phyloP scores from a whole-genome alignment of 2,797 vertebrate species.

The Takifugu rubripes region DNA sequence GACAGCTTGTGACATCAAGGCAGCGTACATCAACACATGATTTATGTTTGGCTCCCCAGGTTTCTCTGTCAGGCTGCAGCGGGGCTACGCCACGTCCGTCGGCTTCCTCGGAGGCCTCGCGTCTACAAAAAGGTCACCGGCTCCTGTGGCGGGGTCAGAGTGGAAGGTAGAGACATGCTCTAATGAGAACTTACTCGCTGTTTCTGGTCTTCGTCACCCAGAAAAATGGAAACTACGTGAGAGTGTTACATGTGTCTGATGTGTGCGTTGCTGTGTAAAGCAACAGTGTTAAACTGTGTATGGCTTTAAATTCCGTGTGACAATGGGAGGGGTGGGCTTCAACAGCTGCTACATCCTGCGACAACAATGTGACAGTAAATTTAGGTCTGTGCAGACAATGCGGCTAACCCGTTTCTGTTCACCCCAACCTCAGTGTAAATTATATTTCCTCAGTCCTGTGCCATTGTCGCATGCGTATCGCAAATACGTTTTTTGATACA shows the following conservation, averaged over 20 bases:
- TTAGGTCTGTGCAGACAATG: constrained; percentile 61
- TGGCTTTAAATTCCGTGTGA: neutral
- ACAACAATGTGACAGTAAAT: constrained; percentile 54
- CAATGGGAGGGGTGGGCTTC: constrained; percentile 25
- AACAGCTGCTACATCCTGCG: constrained; percentile 69
- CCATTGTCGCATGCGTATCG: constrained; percentile 9
- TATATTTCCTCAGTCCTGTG: constrained; percentile 51
- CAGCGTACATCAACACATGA: constrained; percentile 72
- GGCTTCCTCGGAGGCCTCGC: constrained; percentile 49
- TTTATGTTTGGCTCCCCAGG: constrained; percentile 68
- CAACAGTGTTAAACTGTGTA: neutral
- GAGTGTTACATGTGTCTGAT: constrained; percentile 33
- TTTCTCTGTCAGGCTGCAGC: constrained; percentile 57
- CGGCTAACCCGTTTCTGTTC: constrained; percentile 58
- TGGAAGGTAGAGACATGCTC: constrained; percentile 55
- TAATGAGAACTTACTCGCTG: constrained; percentile 72
- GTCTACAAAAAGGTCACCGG: constrained; percentile 69
- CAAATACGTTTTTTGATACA: constrained; percentile 31
- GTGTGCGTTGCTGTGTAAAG: constrained; percentile 6
- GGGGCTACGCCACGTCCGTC: constrained; percentile 48
- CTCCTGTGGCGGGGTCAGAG: constrained; percentile 66
- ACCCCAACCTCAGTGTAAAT: constrained; percentile 65
- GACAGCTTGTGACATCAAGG: constrained; percentile 69
- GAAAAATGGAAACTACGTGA: constrained; percentile 39
- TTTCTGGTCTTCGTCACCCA: constrained; percentile 50